A percentile compares a stretch with the other conserved stretches of the same genome.
phyloP scores from a whole-genome alignment of 1,140 invertebrate species.

The Drosophila sulfurigaster region DNA sequence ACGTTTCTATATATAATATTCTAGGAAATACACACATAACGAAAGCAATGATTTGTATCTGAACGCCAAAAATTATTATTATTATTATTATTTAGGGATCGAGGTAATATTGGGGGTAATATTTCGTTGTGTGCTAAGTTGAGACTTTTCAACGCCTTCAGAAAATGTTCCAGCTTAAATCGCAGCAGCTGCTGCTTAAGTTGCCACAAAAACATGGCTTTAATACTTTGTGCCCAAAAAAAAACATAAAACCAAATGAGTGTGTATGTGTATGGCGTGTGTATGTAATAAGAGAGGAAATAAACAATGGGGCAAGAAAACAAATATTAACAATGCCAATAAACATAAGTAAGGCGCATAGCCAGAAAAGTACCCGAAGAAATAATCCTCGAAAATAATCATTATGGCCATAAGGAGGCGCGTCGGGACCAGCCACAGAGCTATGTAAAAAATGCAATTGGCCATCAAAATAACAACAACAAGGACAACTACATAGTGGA shows the following conservation, averaged over 20 bases:
- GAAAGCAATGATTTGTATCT: slow-evolving; percentile 26
- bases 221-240: slow-evolving; percentile 36
- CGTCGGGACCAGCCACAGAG: slow-evolving; percentile 40
- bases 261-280: slow-evolving; percentile 39
- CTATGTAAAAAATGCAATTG: slow-evolving; percentile 80
- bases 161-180: slow-evolving; percentile 16
- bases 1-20: slow-evolving; percentile 14
- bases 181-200: slow-evolving; percentile 19
- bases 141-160: slow-evolving; percentile 20
- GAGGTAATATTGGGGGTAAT: slow-evolving; percentile 2
- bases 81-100: no score
- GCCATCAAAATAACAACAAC: slow-evolving; percentile 66
- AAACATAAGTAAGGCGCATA: slow-evolving; percentile 62
- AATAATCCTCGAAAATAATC: slow-evolving; percentile 79
- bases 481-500: slow-evolving; percentile 29
- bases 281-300: slow-evolving; percentile 67
- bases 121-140: slow-evolving; percentile 23
- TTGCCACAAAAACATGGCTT: slow-evolving; percentile 36
- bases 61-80: slow-evolving; percentile 11
- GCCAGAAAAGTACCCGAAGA: slow-evolving; percentile 47
- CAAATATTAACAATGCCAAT: slow-evolving; percentile 81
- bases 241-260: slow-evolving; percentile 70
- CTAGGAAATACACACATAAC: slow-evolving; percentile 4
- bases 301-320: slow-evolving; percentile 65
- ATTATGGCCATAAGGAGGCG: slow-evolving; percentile 73